These are phyloP conservation scores for Apostichopus californicus DNA, from an alignment of 35 echinoderm and acorn worm genomes.

Conservation along the genomic window DNA sequence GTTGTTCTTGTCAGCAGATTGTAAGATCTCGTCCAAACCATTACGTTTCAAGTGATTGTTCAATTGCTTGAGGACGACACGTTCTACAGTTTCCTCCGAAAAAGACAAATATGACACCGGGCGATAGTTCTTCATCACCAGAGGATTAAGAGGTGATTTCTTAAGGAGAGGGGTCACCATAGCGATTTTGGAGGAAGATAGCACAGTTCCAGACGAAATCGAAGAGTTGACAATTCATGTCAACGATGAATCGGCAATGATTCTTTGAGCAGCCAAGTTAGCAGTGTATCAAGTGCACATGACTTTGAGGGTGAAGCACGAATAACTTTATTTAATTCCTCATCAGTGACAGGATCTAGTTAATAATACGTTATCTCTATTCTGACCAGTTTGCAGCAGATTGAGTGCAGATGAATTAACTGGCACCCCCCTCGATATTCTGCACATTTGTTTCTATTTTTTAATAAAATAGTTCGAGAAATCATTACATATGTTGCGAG, in stretches of 20 bases:
- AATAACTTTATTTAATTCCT: neutral
- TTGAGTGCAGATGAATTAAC: neutral
- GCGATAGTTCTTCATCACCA: conserved; percentile 20
- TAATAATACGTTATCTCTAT: too few relatives aligned
- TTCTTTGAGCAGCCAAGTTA: neutral
- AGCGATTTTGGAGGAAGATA: neutral
- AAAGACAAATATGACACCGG: conserved; percentile 24
- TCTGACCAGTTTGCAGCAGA: neutral
- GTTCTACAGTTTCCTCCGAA: neutral
- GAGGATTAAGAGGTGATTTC: neutral
- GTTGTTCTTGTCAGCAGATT: conserved; percentile 42
- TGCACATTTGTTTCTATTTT: neutral
- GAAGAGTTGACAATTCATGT: neutral
- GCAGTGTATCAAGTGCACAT: neutral
- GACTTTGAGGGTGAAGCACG: neutral
- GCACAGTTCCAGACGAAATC: neutral
- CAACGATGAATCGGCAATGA: neutral
- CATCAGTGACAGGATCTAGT: too few relatives aligned
- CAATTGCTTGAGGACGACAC: conserved; percentile 27
- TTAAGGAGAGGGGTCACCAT: conserved; percentile 10
- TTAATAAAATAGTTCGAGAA: neutral
- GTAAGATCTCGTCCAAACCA: neutral
- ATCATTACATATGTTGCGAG: neutral
- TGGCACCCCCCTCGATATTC: neutral
- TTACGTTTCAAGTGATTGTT: neutral